Percentiles rank a stretch among this genome's conserved stretches.
phyloP scores from a whole-genome alignment of 2,888 invertebrate species.

The Odiellus spinosus region DNA sequence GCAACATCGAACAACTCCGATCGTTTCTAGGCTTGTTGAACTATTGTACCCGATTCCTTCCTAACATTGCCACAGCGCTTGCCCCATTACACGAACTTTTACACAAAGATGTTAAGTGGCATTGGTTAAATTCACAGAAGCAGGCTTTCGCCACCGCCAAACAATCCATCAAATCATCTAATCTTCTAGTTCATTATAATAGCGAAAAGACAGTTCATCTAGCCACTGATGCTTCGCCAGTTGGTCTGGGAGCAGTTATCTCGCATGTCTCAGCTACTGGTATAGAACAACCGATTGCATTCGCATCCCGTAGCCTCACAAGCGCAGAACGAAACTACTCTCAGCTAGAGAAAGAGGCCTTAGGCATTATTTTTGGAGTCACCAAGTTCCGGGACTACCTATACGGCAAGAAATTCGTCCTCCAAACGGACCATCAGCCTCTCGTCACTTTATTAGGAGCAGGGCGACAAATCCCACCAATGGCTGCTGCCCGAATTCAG shows the following conservation, averaged over 20 bases:
- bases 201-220: slow-evolving; percentile 23
- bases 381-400: slow-evolving; percentile 7
- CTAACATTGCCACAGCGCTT: slow-evolving; percentile 4
- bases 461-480: no score
- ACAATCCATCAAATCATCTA: slow-evolving; percentile 16
- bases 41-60: slow-evolving; percentile 7
- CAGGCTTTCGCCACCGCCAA: slow-evolving; percentile 20
- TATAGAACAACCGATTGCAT: slow-evolving; percentile 25
- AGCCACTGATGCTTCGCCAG: slow-evolving; percentile 29
- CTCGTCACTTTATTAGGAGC: slow-evolving; percentile 20
- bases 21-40: slow-evolving; percentile 23
- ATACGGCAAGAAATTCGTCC: no score
- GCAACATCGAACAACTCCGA: slow-evolving; percentile 20
- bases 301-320: slow-evolving; percentile 17
- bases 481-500: no score
- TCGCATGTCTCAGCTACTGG: slow-evolving; percentile 23
- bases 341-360: slow-evolving; percentile 22
- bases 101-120: slow-evolving; percentile 17
- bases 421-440: slow-evolving; percentile 24
- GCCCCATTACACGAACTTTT: slow-evolving; percentile 20
- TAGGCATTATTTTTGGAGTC: slow-evolving; percentile 28
- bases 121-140: slow-evolving; percentile 13
- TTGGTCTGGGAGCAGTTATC: slow-evolving; percentile 20
- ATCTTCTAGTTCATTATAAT: slow-evolving; percentile 25
- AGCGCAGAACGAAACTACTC: neutral